A percentile compares a stretch with the other conserved stretches of the same genome.
These are phyloP conservation scores for Actinemys pallida DNA, from an alignment of 2,113 vertebrate species.

Conservation along the genomic window DNA sequence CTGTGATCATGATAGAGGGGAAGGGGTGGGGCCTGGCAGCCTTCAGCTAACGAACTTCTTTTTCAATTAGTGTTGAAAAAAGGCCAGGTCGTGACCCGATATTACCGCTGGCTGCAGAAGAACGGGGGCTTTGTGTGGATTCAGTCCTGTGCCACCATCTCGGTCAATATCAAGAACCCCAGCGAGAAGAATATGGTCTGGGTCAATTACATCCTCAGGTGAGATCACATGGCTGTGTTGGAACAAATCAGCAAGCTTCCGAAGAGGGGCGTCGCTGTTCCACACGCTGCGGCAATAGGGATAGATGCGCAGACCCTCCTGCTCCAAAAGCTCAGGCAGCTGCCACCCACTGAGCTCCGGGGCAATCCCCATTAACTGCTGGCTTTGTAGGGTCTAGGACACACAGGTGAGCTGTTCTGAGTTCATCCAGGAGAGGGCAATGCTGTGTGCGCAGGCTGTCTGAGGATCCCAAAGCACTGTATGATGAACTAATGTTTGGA, in stretches of 20 bases:
- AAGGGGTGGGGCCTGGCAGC: background rate
- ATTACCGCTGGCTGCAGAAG: conserved; percentile 92
- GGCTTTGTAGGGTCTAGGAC: background rate
- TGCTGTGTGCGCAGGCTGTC: background rate
- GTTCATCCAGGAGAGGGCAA: background rate
- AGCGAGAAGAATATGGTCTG: conserved; percentile 93
- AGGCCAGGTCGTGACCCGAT: conserved; percentile 90
- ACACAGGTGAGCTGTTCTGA: background rate
- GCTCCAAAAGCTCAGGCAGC: background rate
- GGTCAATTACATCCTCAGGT: conserved; percentile 94
- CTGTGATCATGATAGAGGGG: background rate
- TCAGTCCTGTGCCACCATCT: conserved; percentile 91
- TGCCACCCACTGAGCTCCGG: background rate
- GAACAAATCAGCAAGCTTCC: background rate
- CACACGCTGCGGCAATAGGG: background rate
- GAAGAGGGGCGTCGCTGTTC: background rate
- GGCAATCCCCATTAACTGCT: background rate
- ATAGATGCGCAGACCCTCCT: background rate
- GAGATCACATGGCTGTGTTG: background rate
- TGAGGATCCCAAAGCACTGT: background rate
- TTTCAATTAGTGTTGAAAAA: conserved; percentile 86
- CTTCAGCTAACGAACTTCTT: background rate
- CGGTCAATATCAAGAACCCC: conserved; percentile 90
- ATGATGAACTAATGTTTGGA: background rate
- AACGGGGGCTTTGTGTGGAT: conserved; percentile 91